phyloP scores from a whole-genome alignment of 2,113 vertebrate species.

The Grammomys dolichurus region DNA sequence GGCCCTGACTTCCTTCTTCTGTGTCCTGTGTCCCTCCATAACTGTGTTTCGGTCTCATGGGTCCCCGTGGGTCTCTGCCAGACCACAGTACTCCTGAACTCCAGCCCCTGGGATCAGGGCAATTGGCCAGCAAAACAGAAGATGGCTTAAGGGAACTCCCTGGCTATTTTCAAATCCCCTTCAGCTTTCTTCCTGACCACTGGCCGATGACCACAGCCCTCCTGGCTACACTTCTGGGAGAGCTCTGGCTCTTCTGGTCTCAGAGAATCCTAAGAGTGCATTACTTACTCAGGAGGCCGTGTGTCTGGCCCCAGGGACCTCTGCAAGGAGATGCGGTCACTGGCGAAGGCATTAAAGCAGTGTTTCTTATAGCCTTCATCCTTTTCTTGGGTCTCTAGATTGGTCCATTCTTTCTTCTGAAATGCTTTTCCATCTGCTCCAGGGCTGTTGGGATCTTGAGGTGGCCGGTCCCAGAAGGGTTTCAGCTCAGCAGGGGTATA shows the following conservation, averaged over 20 bases:
- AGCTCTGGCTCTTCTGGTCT: neutral
- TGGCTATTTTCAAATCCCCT: neutral
- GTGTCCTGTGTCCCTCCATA: neutral
- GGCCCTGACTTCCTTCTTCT: neutral
- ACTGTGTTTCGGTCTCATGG: neutral
- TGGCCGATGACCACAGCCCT: neutral
- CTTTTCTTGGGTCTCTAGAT: constrained; percentile 93
- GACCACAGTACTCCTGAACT: neutral
- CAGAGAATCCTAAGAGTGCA: neutral
- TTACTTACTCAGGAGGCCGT: constrained; percentile 94
- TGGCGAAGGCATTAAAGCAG: constrained; percentile 98
- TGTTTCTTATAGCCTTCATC: constrained; percentile 93
- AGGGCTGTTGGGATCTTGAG: constrained; percentile 88
- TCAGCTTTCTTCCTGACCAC: neutral
- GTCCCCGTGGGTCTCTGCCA: neutral
- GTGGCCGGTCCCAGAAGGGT: constrained; percentile 91
- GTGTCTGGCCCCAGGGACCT: constrained; percentile 95
- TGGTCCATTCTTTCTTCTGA: constrained; percentile 87
- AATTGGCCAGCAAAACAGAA: neutral
- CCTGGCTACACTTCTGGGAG: neutral
- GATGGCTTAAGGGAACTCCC: neutral
- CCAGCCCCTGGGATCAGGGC: neutral
- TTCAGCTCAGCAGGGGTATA: constrained; percentile 92
- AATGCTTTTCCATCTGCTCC: constrained; percentile 92
- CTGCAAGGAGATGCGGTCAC: constrained; percentile 96